These are phyloP conservation scores for Drosophila siamana DNA, from an alignment of 2,888 invertebrate genomes.

Conservation along the genomic window DNA sequence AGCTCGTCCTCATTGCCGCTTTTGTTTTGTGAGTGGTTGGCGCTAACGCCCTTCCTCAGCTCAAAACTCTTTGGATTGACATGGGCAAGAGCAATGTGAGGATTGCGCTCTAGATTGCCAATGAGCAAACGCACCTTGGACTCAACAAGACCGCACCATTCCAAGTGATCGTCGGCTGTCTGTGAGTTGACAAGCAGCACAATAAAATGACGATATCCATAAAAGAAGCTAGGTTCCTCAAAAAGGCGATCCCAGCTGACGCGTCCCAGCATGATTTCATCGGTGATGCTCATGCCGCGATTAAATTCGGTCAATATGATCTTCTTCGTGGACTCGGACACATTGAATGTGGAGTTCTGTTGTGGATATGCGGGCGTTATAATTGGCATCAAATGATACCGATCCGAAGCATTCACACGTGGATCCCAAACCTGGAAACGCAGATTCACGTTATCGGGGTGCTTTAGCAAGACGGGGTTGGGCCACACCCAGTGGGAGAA, in stretches of 20 bases:
- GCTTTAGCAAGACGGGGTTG: slow-evolving; percentile 97
- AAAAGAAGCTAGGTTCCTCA: slow-evolving; percentile 96
- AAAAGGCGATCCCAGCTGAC: slow-evolving; percentile 96
- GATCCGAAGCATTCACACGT: slow-evolving; percentile 94
- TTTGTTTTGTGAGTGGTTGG: slow-evolving; percentile 79
- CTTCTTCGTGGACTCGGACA: slow-evolving; percentile 95
- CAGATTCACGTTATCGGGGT: slow-evolving; percentile 94
- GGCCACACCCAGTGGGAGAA: slow-evolving; percentile 99
- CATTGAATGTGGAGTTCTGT: slow-evolving; percentile 99
- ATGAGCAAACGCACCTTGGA: slow-evolving; percentile 97
- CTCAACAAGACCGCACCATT: slow-evolving; percentile 98
- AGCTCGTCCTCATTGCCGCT: slow-evolving; percentile 81
- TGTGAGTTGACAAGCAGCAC: slow-evolving; percentile 94
- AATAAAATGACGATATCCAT: slow-evolving; percentile 96
- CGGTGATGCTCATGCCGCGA: slow-evolving; percentile 90
- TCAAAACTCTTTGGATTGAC: slow-evolving; percentile 96
- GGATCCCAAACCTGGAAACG: slow-evolving; percentile 99
- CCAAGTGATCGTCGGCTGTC: slow-evolving; percentile 94
- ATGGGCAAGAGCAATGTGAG: slow-evolving; percentile 96
- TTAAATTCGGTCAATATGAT: slow-evolving; percentile 97
- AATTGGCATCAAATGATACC: slow-evolving; percentile 99
- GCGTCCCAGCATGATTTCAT: slow-evolving; percentile 94
- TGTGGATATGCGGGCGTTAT: slow-evolving; percentile 99
- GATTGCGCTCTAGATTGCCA: slow-evolving; percentile 95
- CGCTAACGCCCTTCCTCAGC: slow-evolving; percentile 76